Evolutionary conservation across 1,140 invertebrate genomes (phyloP), one percentile per base, ranked within the genome.

Genomic region (Conus betulinus): DNA sequence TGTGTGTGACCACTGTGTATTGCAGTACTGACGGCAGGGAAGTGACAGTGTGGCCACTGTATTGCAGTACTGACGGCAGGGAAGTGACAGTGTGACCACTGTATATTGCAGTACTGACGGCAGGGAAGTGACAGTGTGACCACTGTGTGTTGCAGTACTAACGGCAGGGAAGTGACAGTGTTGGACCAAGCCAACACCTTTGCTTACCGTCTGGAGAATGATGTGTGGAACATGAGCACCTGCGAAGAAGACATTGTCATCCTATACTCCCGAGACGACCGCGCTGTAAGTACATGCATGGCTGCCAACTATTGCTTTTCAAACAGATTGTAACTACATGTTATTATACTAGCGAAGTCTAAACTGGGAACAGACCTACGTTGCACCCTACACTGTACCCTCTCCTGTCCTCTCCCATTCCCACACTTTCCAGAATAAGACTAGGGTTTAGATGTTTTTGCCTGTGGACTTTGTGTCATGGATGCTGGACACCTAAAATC

Each of bases 191-290:
- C 86, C 10, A 67, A 86, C 13, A 39, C 84, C n/a, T 92, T 92
- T 90, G 90, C 91, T 13, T 78, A 88, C 63, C 63, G 87, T 8
- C 74, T 92, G 74, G 84, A 91, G 83, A 87, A 79, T n/a, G 17
- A 87, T 0, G 79, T 86, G 23, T 92, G 92, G 92, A 92, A 90
- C 27, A 86, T 91, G 55, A 90, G 92, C n/a, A 27, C 82, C 8
- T 92, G 92, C 89, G 79, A 91, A n/a, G 90, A 92, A n/a, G 89
- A 91, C 87, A 79, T 92, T 10, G 87, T 92, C 78, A 91, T 92
- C 52, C 82, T 91, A 3, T 92, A 91, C 87, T 91, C 91, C 15
- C 60, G 84, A 7, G 90, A 90, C 53, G 91, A 91, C 20, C 84
- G 85, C 39, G 85, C 89, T 79, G 92, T 92, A 89, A 82, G 91